A percentile compares a stretch with the other conserved stretches of the same genome.
Conservation (phyloP, 2,888 invertebrate species). For the Campoplex capitator region DNA sequence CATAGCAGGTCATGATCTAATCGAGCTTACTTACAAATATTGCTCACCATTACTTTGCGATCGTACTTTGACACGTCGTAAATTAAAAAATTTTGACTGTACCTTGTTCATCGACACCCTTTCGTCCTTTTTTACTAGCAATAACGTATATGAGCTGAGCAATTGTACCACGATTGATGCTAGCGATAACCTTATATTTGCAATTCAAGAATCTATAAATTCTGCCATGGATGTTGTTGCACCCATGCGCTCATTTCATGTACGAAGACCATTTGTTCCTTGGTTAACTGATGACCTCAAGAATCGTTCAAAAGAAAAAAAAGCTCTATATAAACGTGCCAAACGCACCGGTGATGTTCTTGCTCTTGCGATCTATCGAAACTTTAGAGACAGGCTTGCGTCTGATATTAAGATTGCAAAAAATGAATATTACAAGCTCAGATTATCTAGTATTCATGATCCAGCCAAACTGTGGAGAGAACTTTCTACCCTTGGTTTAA, state of each 20-base stretch:
- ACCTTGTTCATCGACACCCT: background rate
- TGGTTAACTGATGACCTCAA: slow-evolving; percentile 21
- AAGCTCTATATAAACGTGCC: slow-evolving; percentile 23
- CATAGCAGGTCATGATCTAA: background rate
- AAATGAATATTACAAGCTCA: too few species aligned
- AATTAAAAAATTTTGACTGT: background rate
- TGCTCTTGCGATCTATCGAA: background rate
- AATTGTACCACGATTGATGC: too few species aligned
- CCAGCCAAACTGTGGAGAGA: too few species aligned
- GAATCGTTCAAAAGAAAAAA: background rate
- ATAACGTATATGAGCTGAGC: background rate
- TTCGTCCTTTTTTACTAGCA: background rate
- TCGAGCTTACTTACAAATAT: too few species aligned
- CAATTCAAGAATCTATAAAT: background rate
- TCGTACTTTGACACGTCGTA: background rate
- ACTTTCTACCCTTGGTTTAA: too few species aligned
- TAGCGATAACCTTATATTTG: background rate
- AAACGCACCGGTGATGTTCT: background rate
- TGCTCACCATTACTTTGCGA: background rate
- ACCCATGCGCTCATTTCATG: background rate
- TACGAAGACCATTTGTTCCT: background rate
- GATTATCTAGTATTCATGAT: too few species aligned
- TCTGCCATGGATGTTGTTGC: background rate
- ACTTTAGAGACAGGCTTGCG: background rate
- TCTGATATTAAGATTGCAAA: background rate